phyloP scores from a whole-genome alignment of 2,797 vertebrate genomes.

The Melanotaenia parkinsoni region DNA sequence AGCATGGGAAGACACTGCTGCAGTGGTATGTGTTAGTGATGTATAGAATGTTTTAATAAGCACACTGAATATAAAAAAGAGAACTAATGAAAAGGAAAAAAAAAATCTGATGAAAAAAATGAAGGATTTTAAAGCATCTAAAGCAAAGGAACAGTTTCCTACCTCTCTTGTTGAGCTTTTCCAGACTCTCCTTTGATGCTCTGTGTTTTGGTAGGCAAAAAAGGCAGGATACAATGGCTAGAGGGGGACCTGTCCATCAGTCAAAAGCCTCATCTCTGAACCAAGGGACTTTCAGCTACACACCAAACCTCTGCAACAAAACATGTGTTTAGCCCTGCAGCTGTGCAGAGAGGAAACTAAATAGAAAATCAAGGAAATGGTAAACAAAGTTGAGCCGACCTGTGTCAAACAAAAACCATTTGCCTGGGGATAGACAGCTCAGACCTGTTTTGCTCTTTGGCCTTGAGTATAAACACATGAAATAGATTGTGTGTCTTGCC shows the following conservation, averaged over 20 bases:
- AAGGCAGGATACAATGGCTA: slow-evolving; percentile 57
- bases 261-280: slow-evolving; percentile 64
- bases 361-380: slow-evolving; percentile 69
- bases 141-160: slow-evolving; percentile 50
- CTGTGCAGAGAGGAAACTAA: slow-evolving; percentile 65
- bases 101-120: no score
- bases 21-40: no score
- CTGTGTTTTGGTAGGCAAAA: slow-evolving; percentile 34
- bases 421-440: slow-evolving; percentile 64
- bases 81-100: neutral
- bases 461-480: slow-evolving; percentile 72
- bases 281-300: slow-evolving; percentile 63
- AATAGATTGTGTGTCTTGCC: slow-evolving; percentile 60
- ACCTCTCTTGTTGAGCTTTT: slow-evolving; percentile 42
- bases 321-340: slow-evolving; percentile 70
- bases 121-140: slow-evolving; percentile 5
- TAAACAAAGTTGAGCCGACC: slow-evolving; percentile 70
- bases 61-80: neutral
- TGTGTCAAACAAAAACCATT: slow-evolving; percentile 67
- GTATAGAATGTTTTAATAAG: no score
- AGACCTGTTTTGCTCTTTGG: slow-evolving; percentile 54
- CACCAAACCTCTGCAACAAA: slow-evolving; percentile 58
- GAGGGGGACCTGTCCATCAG: slow-evolving; percentile 68
- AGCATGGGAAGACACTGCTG: neutral
- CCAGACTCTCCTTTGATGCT: slow-evolving; percentile 46